Evolutionary conservation across 2,888 invertebrate genomes (phyloP).

Genomic region (Andrena fulva): DNA sequence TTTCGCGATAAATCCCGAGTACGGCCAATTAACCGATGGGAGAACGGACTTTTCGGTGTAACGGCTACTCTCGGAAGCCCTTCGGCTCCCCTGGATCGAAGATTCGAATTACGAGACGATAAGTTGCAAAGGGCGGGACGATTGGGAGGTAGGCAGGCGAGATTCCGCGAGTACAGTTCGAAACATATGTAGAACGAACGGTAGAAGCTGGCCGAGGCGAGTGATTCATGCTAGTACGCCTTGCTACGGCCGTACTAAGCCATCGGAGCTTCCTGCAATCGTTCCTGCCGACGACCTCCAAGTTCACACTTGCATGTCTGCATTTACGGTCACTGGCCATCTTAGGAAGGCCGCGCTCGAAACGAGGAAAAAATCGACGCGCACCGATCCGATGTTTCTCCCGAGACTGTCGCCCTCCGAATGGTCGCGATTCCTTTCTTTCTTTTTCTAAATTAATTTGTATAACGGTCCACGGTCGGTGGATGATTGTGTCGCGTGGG

Average conservation of each 20-base stretch:
- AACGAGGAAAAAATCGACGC: constrained; percentile 13
- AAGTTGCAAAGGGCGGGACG: background rate
- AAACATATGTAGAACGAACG: constrained; percentile 44
- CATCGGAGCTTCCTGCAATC: constrained; percentile 63
- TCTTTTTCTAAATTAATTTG: background rate
- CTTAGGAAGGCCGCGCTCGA: constrained; percentile 66
- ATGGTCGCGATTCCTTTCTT: background rate
- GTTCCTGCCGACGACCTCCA: constrained; percentile 63
- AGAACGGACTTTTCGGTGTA: background rate
- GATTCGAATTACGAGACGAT: background rate
- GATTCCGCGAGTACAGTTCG: constrained; percentile 39
- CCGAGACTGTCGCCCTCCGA: background rate
- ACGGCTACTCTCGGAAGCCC: background rate
- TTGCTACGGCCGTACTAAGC: constrained; percentile 57
- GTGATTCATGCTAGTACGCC: constrained; percentile 65
- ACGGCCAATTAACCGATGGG: background rate
- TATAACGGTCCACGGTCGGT: background rate
- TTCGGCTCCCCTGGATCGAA: background rate
- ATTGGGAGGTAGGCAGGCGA: background rate
- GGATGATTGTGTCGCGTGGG: constrained; percentile 17
- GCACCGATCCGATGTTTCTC: constrained; percentile 28
- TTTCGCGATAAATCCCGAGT: background rate
- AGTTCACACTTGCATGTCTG: constrained; percentile 58
- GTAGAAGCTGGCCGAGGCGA: constrained; percentile 33
- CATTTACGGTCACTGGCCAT: constrained; percentile 69